A percentile compares a stretch with the other conserved stretches of the same genome.
Evolutionary conservation across 2,113 vertebrate species (phyloP).

Genomic region (Gallinago jamesoni): DNA sequence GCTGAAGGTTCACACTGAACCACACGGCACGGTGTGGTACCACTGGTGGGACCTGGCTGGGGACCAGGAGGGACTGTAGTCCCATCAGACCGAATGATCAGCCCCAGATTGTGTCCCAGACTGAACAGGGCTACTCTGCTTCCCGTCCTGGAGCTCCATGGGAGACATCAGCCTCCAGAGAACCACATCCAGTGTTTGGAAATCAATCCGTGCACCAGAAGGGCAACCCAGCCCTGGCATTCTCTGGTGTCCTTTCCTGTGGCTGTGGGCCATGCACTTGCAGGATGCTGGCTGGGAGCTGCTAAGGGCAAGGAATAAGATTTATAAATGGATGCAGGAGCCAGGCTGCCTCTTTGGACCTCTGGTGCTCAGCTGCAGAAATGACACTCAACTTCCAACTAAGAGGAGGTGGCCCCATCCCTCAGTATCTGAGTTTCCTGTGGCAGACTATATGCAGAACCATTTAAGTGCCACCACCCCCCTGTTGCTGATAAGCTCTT

Average conservation of each 20-base stretch:
- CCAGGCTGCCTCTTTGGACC: background rate
- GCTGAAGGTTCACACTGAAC: rapidly evolving
- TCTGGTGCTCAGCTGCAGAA: background rate
- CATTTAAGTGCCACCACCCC: background rate
- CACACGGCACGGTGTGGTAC: rapidly evolving
- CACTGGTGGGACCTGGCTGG: background rate
- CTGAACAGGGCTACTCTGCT: background rate
- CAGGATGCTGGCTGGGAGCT: background rate
- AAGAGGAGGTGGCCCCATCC: background rate
- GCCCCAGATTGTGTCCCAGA: background rate
- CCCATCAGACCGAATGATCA: background rate
- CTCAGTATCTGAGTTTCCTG: background rate
- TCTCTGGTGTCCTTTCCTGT: background rate
- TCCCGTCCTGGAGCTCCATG: background rate
- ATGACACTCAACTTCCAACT: background rate
- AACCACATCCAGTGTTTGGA: background rate
- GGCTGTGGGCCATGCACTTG: background rate
- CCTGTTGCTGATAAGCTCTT: background rate
- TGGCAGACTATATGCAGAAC: background rate
- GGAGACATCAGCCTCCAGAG: background rate
- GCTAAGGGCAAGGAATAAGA: background rate
- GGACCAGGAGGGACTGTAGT: background rate
- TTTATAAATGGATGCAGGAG: background rate
- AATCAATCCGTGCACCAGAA: background rate
- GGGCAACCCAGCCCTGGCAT: background rate